Evolutionary conservation across 2,113 vertebrate species (phyloP).

Genomic region (Sclerurus mexicanus): DNA sequence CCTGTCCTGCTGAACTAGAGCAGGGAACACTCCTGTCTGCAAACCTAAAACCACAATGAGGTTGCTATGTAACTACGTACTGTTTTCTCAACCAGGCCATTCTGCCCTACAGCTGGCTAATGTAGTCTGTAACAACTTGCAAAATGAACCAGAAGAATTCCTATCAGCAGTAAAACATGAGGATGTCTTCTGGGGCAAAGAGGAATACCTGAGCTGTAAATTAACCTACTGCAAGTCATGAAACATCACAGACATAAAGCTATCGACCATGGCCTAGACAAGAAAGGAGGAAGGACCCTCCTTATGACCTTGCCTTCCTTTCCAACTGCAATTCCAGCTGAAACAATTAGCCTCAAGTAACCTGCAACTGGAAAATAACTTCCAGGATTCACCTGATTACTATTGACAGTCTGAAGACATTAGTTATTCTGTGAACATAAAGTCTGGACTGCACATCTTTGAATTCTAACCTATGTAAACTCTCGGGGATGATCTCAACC

Average conservation of each 20-base stretch:
- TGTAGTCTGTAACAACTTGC: background rate
- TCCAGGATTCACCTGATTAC: background rate
- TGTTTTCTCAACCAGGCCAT: background rate
- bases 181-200: background rate
- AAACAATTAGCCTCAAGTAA: background rate
- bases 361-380: background rate
- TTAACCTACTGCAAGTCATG: background rate
- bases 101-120: background rate
- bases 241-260: background rate
- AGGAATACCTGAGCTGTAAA: background rate
- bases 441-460: background rate
- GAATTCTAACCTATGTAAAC: background rate
- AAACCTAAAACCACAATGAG: background rate
- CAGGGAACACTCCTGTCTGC: background rate
- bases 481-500: background rate
- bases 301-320: background rate
- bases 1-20: background rate
- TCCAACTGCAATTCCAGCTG: background rate
- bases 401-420: background rate
- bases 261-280: background rate
- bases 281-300: background rate
- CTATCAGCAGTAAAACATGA: background rate
- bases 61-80: background rate
- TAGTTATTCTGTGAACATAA: rapidly evolving
- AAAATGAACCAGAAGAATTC: background rate